A percentile compares a stretch with the other conserved stretches of the same genome.
phyloP scores from a whole-genome alignment of 2,888 invertebrate genomes.

The Deroplatys truncata region DNA sequence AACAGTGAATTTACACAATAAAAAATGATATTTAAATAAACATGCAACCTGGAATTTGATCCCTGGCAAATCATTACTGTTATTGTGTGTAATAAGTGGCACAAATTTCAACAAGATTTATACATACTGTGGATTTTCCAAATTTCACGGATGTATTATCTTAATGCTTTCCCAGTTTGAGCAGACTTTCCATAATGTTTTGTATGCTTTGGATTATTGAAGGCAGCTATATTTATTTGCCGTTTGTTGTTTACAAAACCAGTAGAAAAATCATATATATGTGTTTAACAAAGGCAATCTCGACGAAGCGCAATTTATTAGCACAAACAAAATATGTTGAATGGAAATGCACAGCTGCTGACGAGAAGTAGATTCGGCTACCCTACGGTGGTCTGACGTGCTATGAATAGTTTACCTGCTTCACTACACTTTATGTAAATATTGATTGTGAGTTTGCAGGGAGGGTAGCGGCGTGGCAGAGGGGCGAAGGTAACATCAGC shows the following conservation, averaged over 20 bases:
- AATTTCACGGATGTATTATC: too few species aligned
- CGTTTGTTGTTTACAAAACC: neutral
- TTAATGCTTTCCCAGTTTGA: too few species aligned
- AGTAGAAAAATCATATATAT: neutral
- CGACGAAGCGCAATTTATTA: neutral
- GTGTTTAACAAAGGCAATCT: neutral
- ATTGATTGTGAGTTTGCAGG: neutral
- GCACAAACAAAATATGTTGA: neutral
- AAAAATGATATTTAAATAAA: too few species aligned
- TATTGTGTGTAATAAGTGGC: too few species aligned
- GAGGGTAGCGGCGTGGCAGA: neutral
- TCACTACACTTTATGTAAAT: slow-evolving; percentile 4
- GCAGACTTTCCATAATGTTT: too few species aligned
- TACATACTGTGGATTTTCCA: too few species aligned
- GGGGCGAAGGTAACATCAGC: neutral
- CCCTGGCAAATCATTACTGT: too few species aligned
- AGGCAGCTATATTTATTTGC: neutral
- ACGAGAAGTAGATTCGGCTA: neutral
- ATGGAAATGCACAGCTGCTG: neutral
- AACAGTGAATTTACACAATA: too few species aligned
- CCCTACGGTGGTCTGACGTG: neutral
- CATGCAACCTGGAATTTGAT: too few species aligned
- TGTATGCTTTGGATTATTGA: neutral
- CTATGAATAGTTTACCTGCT: slow-evolving; percentile 3
- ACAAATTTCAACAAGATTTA: too few species aligned